Evolutionary conservation across 2,888 invertebrate genomes (phyloP).

Genomic region (Sthenelais limicola): DNA sequence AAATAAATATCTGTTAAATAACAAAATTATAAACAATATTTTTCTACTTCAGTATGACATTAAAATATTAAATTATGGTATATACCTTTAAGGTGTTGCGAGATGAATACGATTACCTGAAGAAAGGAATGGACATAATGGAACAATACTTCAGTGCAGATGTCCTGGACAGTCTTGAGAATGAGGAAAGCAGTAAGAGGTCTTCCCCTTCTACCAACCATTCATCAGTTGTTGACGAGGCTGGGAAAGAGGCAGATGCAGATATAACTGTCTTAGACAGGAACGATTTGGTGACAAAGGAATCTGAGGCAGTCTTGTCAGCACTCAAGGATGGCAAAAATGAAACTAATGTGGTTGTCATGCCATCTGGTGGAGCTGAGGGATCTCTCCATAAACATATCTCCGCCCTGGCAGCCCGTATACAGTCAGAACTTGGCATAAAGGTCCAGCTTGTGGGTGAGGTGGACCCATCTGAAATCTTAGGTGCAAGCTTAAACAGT

Average conservation of each 20-base stretch:
- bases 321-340: slow-evolving; percentile 7
- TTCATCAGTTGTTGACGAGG: slow-evolving; percentile 1
- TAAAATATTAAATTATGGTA: too few relatives aligned
- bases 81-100: slow-evolving; percentile 15
- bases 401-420: slow-evolving; percentile 27
- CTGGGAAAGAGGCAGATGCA: background rate
- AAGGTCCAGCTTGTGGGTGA: slow-evolving; percentile 32
- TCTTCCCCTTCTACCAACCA: background rate
- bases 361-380: slow-evolving; percentile 7
- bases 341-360: slow-evolving; percentile 15
- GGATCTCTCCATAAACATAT: slow-evolving; percentile 26
- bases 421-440: slow-evolving; percentile 31
- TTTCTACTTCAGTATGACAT: too few relatives aligned
- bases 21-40: too few relatives aligned
- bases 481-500: slow-evolving; percentile 21
- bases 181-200: background rate
- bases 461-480: slow-evolving; percentile 24
- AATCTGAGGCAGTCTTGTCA: slow-evolving; percentile 13
- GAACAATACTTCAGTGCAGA: slow-evolving; percentile 17
- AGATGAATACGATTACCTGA: slow-evolving; percentile 32
- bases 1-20: too few relatives aligned
- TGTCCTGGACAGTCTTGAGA: background rate
- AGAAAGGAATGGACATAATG: slow-evolving; percentile 32
- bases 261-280: background rate
- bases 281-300: background rate